phyloP scores from a whole-genome alignment of 2,113 vertebrate genomes.

The Cariama cristata region DNA sequence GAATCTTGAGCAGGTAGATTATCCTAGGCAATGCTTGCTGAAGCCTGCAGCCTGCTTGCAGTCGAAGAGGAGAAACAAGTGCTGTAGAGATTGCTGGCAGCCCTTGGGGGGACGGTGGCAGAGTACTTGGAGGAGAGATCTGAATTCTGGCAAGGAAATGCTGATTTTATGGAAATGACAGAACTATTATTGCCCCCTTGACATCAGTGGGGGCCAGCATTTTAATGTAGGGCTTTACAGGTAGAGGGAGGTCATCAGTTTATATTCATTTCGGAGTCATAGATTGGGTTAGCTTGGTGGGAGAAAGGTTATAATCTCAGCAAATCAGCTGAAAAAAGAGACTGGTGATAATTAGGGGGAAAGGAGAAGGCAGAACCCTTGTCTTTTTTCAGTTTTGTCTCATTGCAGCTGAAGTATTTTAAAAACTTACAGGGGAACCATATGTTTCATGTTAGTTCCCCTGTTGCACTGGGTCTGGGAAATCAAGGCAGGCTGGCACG shows the following conservation, averaged over 20 bases:
- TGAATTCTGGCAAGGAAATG: constrained; percentile 5
- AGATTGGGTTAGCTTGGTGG: neutral
- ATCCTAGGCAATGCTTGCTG: neutral
- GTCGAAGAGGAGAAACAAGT: neutral
- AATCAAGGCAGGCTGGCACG: neutral
- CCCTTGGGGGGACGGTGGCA: neutral
- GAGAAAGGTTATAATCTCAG: neutral
- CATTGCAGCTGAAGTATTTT: neutral
- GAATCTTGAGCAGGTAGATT: constrained; percentile 32
- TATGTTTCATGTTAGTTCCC: neutral
- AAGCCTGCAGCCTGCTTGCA: neutral
- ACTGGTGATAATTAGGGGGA: neutral
- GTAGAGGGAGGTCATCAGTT: neutral
- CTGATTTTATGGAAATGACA: constrained; percentile 33
- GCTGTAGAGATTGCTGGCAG: neutral
- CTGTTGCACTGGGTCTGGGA: neutral
- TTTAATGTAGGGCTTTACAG: neutral
- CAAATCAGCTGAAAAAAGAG: neutral
- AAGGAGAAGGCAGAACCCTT: neutral
- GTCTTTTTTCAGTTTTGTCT: neutral
- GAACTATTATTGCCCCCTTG: neutral
- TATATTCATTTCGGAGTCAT: neutral
- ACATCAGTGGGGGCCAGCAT: neutral
- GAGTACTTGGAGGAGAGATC: neutral
- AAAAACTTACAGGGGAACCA: neutral